These are phyloP conservation scores for Gryllus longicercus DNA, from an alignment of 2,888 invertebrate genomes.

Conservation along the genomic window DNA sequence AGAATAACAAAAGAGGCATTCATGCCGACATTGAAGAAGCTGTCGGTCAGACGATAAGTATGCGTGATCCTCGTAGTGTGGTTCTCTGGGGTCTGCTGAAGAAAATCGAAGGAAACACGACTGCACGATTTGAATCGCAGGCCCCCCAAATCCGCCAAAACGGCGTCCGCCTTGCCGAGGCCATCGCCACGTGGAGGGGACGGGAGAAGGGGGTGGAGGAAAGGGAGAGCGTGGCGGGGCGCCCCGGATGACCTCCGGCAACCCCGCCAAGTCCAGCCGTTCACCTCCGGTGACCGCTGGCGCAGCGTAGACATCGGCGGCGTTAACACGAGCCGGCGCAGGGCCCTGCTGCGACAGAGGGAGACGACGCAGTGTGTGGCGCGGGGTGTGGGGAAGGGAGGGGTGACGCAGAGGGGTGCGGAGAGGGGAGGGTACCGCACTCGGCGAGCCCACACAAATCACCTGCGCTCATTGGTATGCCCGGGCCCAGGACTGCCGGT, in stretches of 20 bases:
- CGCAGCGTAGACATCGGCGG: no score
- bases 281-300: no score
- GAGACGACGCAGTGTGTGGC: neutral
- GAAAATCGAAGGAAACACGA: neutral
- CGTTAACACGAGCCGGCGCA: no score
- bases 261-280: neutral
- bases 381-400: slow-evolving; percentile 29
- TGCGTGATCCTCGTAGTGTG: neutral
- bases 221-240: neutral
- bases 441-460: slow-evolving; percentile 46
- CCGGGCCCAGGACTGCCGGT: slow-evolving; percentile 8
- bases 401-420: neutral
- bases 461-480: slow-evolving; percentile 46
- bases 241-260: neutral
- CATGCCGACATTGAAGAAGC: neutral
- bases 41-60: neutral
- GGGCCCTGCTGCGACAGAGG: no score
- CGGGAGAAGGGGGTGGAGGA: neutral
- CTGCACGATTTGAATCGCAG: neutral
- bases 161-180: neutral
- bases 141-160: neutral
- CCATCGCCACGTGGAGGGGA: neutral
- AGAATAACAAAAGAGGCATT: no score
- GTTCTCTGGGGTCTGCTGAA: slow-evolving; percentile 8
- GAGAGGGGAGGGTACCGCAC: slow-evolving; percentile 36